Conservation (phyloP, 2,888 invertebrate genomes). For the Lutraria lutraria region DNA sequence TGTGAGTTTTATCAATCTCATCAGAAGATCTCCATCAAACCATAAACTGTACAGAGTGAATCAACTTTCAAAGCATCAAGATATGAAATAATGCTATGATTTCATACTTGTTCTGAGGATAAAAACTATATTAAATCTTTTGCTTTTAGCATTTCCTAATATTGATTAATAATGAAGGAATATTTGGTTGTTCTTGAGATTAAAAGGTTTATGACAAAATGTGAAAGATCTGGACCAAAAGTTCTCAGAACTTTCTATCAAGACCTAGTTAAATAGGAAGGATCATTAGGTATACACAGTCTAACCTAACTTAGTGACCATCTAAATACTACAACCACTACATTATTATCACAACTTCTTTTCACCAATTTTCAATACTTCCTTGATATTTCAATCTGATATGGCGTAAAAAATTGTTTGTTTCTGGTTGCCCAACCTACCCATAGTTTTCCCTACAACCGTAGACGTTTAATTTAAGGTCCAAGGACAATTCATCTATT, state of each 20-base stretch:
- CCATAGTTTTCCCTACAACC: no score
- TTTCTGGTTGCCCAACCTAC: no score
- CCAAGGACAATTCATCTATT: no score
- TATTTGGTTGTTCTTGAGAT: background rate
- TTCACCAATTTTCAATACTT: no score
- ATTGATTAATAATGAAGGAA: background rate
- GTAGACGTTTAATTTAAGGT: no score
- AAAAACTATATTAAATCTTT: slow-evolving; percentile 4
- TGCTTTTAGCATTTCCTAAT: background rate
- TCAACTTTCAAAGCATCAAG: background rate
- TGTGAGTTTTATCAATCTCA: background rate
- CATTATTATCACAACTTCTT: no score
- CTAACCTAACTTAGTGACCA: no score
- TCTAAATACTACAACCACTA: no score
- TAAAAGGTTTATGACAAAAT: background rate
- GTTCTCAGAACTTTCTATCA: background rate
- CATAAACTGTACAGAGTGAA: background rate
- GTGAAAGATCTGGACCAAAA: background rate
- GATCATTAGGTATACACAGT: background rate
- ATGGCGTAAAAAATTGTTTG: no score
- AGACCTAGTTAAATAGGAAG: background rate
- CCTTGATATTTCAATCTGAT: no score
- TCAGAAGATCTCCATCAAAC: background rate
- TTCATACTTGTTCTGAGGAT: background rate
- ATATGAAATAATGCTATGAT: background rate